Evolutionary conservation across 35 echinoderm and acorn worm species (phyloP), one percentile per base, ranked within the genome.

Genomic region (Acanthaster planci): DNA sequence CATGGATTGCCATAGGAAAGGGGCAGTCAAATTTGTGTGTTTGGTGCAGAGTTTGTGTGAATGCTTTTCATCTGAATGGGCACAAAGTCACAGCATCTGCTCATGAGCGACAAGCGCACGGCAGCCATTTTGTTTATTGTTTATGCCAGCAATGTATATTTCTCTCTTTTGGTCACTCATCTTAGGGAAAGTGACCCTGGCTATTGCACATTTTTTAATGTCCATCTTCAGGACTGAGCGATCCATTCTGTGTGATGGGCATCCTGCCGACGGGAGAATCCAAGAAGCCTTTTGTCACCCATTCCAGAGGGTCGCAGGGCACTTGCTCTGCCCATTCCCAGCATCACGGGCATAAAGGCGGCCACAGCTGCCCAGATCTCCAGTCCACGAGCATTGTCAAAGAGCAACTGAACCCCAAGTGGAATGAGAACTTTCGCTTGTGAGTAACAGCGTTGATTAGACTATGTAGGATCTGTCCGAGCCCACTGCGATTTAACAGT

Each of bases 221-320:
- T n/a, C n/a, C n/a, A n/a, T 77, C 19, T 77, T 16, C 77, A 89
- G 87, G 87, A 0, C 67, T 89, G 55, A 89, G 87, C 37, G 87
- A 89, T 84, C 87, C 87, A 34, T 89, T 89, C 87, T 89, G 87
- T 39, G 37, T 89, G 36, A n/a, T 84, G 36, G 87, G 87, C 39
- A 75, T 89, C 10, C 58, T 89, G 1, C 23, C 87, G 19, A 21
- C 51, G 4, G 72, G 84, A 2, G 64, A 72, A 7, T 72, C 64
- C 5, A 72, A 72, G n/a, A 72, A 72, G 64, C 64, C 64, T 4
- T 72, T 72, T 72, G 64, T 72, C 29, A 72, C 18, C 9, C 1
- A 2, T 72, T 34, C 64, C 18, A 72, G 34, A 72, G 10, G 10
- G 9, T 7, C 64, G 14, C 22, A 72, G 14, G 64, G 26, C 0